Conservation (phyloP, 2,797 vertebrate genomes). For the Alfaro cultratus region DNA sequence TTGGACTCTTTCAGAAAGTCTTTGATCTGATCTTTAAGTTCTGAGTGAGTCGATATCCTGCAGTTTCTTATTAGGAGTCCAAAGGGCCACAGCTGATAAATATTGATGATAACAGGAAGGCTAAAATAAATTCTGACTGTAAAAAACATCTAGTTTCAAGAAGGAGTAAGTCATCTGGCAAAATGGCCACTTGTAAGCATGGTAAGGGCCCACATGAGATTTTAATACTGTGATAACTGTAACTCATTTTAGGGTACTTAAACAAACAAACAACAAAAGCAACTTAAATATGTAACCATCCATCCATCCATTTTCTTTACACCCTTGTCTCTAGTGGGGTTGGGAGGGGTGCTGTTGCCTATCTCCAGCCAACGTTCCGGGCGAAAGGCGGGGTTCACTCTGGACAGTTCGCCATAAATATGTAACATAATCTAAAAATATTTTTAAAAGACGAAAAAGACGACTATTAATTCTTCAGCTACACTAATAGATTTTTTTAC, state of each 20-base stretch:
- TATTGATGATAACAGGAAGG: conserved; percentile 2
- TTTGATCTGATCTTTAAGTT: background rate
- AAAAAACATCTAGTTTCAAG: background rate
- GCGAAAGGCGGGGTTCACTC: too few relatives aligned
- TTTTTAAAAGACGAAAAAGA: background rate
- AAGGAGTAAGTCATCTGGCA: background rate
- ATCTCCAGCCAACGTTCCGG: too few relatives aligned
- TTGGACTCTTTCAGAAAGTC: conserved; percentile 5
- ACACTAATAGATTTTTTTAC: background rate
- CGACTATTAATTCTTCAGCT: background rate
- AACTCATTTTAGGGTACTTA: background rate
- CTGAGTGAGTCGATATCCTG: conserved; percentile 10
- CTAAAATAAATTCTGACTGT: background rate
- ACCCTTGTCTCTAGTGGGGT: too few relatives aligned
- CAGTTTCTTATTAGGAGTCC: conserved; percentile 15
- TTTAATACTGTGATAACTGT: background rate
- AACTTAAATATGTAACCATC: background rate
- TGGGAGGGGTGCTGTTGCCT: too few relatives aligned
- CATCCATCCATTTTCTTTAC: too few relatives aligned
- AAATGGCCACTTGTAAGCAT: background rate
- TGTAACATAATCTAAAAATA: background rate
- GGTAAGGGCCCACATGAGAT: background rate
- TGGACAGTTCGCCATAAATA: background rate
- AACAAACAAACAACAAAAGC: background rate
- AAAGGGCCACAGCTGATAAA: conserved; percentile 12